Base-by-base conservation (phyloP, 92 coral and sea anemone species). In the Zoanthus gigantus region DNA sequence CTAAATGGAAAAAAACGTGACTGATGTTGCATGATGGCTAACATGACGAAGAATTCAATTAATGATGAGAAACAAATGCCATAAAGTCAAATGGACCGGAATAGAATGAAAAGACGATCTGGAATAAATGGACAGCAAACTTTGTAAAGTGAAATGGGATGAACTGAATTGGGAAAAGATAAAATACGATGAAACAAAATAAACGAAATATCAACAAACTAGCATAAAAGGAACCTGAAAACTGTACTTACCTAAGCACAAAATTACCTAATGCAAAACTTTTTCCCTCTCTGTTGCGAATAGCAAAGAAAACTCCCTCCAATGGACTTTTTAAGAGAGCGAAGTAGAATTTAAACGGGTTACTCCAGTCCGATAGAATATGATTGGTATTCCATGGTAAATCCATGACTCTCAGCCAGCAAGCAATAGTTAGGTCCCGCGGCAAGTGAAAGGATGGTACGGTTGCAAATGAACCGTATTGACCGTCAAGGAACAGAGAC, bases 381-480 rank as follows among this genome's bases (percentile, higher is more conserved):
- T 9, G 8, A 16, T 44, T 78, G 0, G 1, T 3, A 3, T 28
- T 5, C 9, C 66, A 53, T 28, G 54, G 71, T 7, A 71, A 53
- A 29, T 1, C 15, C 31, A 8, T 4, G 31, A 78, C 71, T 9
- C 83, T 78, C 30, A 78, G 50, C 83, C 83, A 78, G 29, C 28
- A 78, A n/a, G 83, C 31, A 10, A 78, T 34, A 15, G 83, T 78
- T 10, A 78, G 2, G 52, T 78, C 83, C n/a, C 13, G 16, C 6
- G 83, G 71, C 7, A 78, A 42, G 50, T 32, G 53, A 57, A 78
- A 78, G 30, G 83, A 18, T 44, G 83, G 83, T 31, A 78, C 83
- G 0, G 53, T 78, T 14, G 83, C 83, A 34, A 5, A 58, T 0
- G 83, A 29, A 14, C 30, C 71, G 6, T 2, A 6, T 78, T 32